Conservation (phyloP, 2,888 invertebrate species). For the Stratiomys singularior region DNA sequence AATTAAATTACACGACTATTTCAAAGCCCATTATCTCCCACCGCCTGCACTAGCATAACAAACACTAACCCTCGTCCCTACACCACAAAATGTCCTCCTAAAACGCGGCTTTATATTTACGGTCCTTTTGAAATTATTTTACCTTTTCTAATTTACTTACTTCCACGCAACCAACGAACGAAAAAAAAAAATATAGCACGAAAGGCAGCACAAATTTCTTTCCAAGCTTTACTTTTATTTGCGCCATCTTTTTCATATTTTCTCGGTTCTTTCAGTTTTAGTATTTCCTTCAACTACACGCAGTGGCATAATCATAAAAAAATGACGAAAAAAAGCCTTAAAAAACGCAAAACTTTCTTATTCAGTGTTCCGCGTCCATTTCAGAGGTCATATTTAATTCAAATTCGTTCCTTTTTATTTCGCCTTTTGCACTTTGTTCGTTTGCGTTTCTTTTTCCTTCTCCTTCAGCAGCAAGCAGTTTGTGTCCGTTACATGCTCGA, state of each 20-base stretch:
- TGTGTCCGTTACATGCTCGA: neutral
- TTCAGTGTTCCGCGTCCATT: constrained; percentile 11
- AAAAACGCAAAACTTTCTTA: neutral
- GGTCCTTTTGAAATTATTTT: constrained; percentile 27
- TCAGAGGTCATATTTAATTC: constrained; percentile 42
- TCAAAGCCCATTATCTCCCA: constrained; percentile 13
- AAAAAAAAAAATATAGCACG: neutral
- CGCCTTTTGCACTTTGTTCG: neutral
- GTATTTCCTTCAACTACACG: constrained; percentile 23
- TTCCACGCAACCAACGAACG: neutral
- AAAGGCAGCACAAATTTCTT: neutral
- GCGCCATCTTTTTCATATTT: neutral
- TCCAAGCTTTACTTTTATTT: neutral
- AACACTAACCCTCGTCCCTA: neutral
- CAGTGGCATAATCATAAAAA: constrained; percentile 32
- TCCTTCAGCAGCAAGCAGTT: neutral
- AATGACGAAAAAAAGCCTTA: no score
- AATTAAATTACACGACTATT: constrained; percentile 33
- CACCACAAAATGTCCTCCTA: neutral
- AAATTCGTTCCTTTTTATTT: constrained; percentile 17
- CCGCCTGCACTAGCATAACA: neutral
- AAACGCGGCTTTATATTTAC: constrained; percentile 16
- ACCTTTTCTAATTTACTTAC: constrained; percentile 43
- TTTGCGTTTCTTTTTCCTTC: neutral
- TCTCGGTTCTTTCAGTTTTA: neutral